Conservation (phyloP, 2,888 invertebrate genomes). For the Cephus rjabovi region DNA sequence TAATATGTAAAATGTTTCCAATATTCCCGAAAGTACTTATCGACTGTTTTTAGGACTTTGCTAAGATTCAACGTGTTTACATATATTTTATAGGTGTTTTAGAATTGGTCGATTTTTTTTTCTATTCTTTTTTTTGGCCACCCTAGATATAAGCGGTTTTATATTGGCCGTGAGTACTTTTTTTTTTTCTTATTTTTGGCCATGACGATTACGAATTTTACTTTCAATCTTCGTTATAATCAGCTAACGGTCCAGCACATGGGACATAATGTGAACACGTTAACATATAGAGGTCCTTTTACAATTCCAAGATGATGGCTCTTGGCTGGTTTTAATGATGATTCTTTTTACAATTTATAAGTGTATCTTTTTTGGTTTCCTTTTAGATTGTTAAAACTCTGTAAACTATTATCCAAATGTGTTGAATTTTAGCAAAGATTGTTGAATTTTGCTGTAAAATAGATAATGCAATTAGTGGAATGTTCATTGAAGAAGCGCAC, state of each 20-base stretch:
- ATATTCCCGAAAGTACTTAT: slow-evolving; percentile 66
- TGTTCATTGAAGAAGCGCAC: slow-evolving; percentile 47
- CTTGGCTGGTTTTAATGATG: neutral
- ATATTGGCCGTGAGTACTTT: slow-evolving; percentile 5
- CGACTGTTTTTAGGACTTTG: slow-evolving; percentile 62
- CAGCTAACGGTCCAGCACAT: neutral
- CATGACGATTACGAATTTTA: slow-evolving; percentile 32
- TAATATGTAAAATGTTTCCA: slow-evolving; percentile 60
- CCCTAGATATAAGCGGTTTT: slow-evolving; percentile 6
- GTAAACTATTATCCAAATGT: slow-evolving; percentile 29
- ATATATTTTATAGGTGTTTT: slow-evolving; percentile 29
- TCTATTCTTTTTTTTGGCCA: slow-evolving; percentile 18
- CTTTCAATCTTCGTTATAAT: slow-evolving; percentile 15
- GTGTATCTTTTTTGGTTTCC: slow-evolving; percentile 1
- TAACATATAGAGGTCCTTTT: neutral
- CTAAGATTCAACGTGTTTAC: slow-evolving; percentile 53
- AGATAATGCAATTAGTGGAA: slow-evolving; percentile 54
- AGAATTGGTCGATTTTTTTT: slow-evolving; percentile 31
- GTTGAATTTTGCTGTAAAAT: slow-evolving; percentile 65
- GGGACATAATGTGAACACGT: neutral
- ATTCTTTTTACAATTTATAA: neutral
- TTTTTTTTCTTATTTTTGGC: slow-evolving; percentile 23
- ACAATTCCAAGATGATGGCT: neutral
- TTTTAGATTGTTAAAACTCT: slow-evolving; percentile 20
- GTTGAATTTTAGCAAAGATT: slow-evolving; percentile 59